phyloP scores from a whole-genome alignment of 1,140 invertebrate species.

The Drosophila gunungcola region DNA sequence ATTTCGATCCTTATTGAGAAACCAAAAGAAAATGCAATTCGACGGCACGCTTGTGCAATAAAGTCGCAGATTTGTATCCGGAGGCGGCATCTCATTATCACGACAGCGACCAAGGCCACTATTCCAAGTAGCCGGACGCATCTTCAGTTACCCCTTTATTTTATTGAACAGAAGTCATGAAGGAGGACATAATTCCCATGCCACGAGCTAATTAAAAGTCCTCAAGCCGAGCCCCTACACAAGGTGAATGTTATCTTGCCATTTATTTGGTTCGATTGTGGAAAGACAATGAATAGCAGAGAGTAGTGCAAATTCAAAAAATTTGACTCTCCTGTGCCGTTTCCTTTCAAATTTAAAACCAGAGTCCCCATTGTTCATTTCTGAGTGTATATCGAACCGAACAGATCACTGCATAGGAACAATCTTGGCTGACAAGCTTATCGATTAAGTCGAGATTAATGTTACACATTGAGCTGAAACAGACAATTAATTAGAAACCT shows the following conservation, averaged over 20 bases:
- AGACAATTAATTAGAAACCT: constrained; percentile 53
- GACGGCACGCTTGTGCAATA: constrained; percentile 34
- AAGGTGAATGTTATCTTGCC: constrained; percentile 31
- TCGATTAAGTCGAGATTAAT: constrained; percentile 46
- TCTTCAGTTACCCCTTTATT: constrained; percentile 4
- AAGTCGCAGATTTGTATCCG: constrained; percentile 44
- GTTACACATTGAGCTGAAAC: constrained; percentile 38
- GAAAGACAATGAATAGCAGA: constrained; percentile 27
- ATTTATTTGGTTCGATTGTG: constrained; percentile 40
- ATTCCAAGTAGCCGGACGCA: constrained; percentile 2
- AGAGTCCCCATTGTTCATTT: constrained; percentile 40
- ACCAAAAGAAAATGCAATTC: constrained; percentile 30
- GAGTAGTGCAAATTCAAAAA: constrained; percentile 11
- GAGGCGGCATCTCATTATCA: constrained; percentile 18
- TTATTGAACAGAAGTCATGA: constrained; percentile 22
- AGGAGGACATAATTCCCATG: constrained; percentile 32
- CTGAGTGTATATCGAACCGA: constrained; percentile 13
- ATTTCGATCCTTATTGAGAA: constrained; percentile 47
- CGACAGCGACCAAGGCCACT: constrained; percentile 36
- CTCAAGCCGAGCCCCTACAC: constrained; percentile 13
- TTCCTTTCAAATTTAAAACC: constrained; percentile 33
- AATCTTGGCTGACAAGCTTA: constrained; percentile 33
- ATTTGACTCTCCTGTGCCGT: constrained; percentile 24
- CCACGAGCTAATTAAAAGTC: constrained; percentile 39
- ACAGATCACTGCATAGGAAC: constrained; percentile 26